Base-by-base conservation (phyloP, 2,888 invertebrate species). In the Encarsia formosa region DNA sequence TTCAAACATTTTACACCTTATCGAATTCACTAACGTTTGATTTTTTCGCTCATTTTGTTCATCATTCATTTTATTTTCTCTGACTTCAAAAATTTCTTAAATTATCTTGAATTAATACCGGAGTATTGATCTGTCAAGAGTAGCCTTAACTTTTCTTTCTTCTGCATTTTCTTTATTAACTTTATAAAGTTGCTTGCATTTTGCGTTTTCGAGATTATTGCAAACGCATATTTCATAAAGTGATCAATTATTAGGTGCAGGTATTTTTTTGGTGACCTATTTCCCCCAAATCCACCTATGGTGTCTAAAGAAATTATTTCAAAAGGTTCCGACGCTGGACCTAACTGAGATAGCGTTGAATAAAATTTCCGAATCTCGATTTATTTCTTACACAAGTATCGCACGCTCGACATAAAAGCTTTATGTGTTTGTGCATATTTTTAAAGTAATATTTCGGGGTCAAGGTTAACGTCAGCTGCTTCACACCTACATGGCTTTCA, bases 1-100 rank as follows among this genome's bases (percentile, higher is more conserved):
- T 43, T 64, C 59, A 52, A 57, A 59, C 26, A 63, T 63, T 59
- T 63, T 64, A 46, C 65, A 66, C 46, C 64, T 54, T 48, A 66
- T 63, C 53, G 58, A 58, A 40, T 65, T 66, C 2, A 65, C 54
- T 23, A 63, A 32, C 13, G 63, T 63, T 51, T 64, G 61, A 46
- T 61, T 59, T 31, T 54, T 50, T 16, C 57, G 39, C 24, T 59
- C 31, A 31, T 31, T 31, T 31, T 31, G 31, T 31, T 31, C 6
- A 15, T 31, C 15, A 31, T 31, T 4, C 15, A 31, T 31, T 31
- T 31, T 6, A 31, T 31, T 4, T 6, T 6, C 15, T 31, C 31
- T 31, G 31, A 31, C 15, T 31, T 31, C 31, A 4, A 31, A 6
- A 31, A 31, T 31, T 31, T 31, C 15, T 31, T 31, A 6, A 31